Evolutionary conservation across 1,140 invertebrate species (phyloP), one percentile per base, ranked within the genome.

Genomic region (Teleopsis dalmanni): DNA sequence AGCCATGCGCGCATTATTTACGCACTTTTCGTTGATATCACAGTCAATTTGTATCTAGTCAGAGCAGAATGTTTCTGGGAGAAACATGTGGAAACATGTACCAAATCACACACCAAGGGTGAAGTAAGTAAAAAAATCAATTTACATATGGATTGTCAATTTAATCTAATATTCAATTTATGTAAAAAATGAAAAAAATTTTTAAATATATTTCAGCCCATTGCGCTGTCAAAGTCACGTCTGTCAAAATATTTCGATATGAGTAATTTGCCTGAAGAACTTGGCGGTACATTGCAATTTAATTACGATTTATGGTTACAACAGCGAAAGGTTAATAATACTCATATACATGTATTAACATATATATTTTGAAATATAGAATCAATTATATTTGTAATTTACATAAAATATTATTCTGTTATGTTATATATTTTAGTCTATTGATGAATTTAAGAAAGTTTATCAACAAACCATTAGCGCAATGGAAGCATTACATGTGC

Each of bases 241-340:
- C 73, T 93, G 45, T 76, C 76, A 47, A 79, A 84, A 58, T 82
- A 83, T 57, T 76, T 91, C 35, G 85, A 87, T 54, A 64, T 73
- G 41, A 74, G 78, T 38, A 83, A 88, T 68, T 69, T 93, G 62
- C 87, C 88, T n/a, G 77, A 79, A 54, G 88, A 91, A 57, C 72
- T 92, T 22, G 87, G 85, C 14, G 90, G 90, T 29, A 77, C 77
- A 33, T 78, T 88, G 59, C 73, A 78, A 33, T 90, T 88, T 71
- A 81, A 90, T 71, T 85, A 89, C 59, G 73, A 79, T 45, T 78
- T 84, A 56, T 93, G 90, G 90, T 82, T 91, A 56, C 81, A 89
- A 54, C 86, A 84, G 60, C 76, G 88, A 73, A 76, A 87, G 74
- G 88, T 91, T 73, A 76, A 75, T 75, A 2, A 22, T n/a, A n/a